Conservation (phyloP, 2,113 vertebrate genomes). For the Lanius collurio region DNA sequence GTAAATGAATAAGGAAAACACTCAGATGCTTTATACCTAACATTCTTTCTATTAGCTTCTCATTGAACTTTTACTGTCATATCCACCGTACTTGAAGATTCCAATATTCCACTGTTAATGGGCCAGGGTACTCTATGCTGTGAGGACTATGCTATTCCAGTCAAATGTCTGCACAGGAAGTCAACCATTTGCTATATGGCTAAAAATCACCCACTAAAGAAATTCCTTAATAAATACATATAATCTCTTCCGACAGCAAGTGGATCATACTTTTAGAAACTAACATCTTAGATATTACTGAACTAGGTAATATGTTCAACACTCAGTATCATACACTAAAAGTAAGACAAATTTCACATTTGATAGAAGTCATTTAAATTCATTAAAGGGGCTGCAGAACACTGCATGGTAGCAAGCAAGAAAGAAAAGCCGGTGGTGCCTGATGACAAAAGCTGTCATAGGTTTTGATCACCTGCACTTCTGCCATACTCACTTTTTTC, state of each 20-base stretch:
- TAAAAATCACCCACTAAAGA: conserved; percentile 19
- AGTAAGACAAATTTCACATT: neutral
- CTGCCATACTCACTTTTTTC: neutral
- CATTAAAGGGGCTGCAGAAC: neutral
- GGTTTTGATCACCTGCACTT: neutral
- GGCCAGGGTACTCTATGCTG: neutral
- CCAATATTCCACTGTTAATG: neutral
- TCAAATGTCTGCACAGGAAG: neutral
- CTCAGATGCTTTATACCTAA: neutral
- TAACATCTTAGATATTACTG: conserved; percentile 37
- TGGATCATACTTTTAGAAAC: conserved; percentile 30
- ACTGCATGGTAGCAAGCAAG: neutral
- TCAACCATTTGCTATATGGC: conserved; percentile 11
- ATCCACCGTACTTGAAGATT: neutral
- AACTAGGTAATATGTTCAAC: conserved; percentile 8
- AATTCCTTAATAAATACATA: conserved; percentile 42
- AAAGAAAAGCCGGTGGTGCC: neutral
- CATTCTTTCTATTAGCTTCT: neutral
- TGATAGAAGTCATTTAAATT: neutral
- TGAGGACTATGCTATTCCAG: neutral
- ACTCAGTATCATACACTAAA: neutral
- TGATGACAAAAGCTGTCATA: neutral
- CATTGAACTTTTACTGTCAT: neutral
- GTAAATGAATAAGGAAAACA: neutral
- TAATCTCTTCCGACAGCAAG: conserved; percentile 14